Percentiles rank a stretch among this genome's conserved stretches.
Conservation (phyloP, 2,888 invertebrate genomes). For the Bugula neritina region DNA sequence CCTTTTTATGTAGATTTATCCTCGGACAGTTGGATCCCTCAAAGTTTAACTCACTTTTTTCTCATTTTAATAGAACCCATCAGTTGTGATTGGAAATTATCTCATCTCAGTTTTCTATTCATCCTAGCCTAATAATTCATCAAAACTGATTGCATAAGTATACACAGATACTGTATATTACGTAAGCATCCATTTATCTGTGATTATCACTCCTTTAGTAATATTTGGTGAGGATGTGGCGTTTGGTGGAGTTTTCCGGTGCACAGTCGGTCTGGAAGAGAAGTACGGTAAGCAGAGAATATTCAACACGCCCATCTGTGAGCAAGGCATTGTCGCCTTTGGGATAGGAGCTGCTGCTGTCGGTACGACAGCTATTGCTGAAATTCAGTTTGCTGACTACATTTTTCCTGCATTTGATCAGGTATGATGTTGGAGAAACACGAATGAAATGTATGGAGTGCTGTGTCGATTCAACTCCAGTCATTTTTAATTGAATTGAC, state of each 20-base stretch:
- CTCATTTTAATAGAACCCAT: no score
- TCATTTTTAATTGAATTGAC: no score
- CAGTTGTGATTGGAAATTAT: no score
- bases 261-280: conserved; percentile 83
- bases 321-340: conserved; percentile 77
- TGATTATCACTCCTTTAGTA: conserved; percentile 42
- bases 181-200: no score
- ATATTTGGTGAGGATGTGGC: conserved; percentile 97
- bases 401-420: conserved; percentile 99
- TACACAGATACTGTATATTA: no score
- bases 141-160: no score
- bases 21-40: no score
- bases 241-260: conserved; percentile 96
- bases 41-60: no score
- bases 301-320: conserved; percentile 73
- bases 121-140: no score
- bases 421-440: no score
- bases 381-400: conserved; percentile 98
- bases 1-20: no score
- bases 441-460: neutral
- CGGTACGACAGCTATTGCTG: conserved; percentile 90
- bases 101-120: no score
- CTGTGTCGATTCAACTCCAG: neutral
- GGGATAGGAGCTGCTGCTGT: conserved; percentile 86
- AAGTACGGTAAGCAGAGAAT: conserved; percentile 88